Conservation (phyloP, 2,797 vertebrate genomes). For the Apogon talboti region DNA sequence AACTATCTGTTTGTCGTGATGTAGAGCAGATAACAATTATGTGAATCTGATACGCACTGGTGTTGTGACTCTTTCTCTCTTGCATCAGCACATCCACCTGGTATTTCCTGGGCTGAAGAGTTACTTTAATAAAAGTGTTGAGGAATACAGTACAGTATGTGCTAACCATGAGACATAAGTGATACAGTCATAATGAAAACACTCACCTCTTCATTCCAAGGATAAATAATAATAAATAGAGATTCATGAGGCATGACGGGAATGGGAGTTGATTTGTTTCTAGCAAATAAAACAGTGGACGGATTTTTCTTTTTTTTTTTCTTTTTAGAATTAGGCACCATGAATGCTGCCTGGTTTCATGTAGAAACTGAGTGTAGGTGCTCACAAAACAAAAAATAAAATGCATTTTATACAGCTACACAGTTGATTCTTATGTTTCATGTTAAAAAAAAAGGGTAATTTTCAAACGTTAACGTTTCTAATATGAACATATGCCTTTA, state of each 20-base stretch:
- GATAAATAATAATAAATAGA: conserved; percentile 26
- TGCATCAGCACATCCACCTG: conserved; percentile 60
- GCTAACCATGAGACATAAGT: conserved; percentile 2
- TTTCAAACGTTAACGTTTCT: conserved; percentile 12
- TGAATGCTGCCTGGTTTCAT: conserved; percentile 21
- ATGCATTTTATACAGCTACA: conserved; percentile 16
- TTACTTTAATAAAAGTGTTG: conserved; percentile 36
- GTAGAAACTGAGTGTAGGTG: conserved; percentile 31
- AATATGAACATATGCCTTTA: conserved; percentile 14
- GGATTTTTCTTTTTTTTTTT: conserved; percentile 47
- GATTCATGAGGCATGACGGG: conserved; percentile 52
- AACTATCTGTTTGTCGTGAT: conserved; percentile 39
- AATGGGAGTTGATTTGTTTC: conserved; percentile 67
- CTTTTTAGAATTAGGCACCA: conserved; percentile 9
- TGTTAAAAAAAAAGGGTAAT: neutral
- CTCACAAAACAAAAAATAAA: conserved; percentile 8
- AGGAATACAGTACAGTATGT: conserved; percentile 5
- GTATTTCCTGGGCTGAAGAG: conserved; percentile 48
- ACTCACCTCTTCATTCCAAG: conserved; percentile 20
- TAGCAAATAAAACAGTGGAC: conserved; percentile 65
- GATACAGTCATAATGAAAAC: conserved; percentile 22
- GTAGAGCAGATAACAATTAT: conserved; percentile 54
- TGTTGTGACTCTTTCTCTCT: conserved; percentile 37
- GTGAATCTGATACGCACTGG: conserved; percentile 23
- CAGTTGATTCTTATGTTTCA: neutral